phyloP scores from a whole-genome alignment of 1,140 invertebrate genomes.

The Chrysoperla carnea region DNA sequence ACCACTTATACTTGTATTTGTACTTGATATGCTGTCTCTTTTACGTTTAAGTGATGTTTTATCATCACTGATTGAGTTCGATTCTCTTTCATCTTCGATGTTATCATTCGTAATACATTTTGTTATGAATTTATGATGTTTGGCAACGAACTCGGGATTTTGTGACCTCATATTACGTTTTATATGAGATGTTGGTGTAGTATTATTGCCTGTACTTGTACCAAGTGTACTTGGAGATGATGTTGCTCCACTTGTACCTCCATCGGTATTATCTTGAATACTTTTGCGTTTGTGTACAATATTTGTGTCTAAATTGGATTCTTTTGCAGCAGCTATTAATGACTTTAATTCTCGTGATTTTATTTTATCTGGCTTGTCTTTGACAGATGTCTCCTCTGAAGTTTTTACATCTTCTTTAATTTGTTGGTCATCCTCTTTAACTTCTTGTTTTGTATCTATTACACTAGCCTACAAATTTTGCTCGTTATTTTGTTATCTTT shows the following conservation, averaged over 20 bases:
- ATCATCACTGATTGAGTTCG: constrained; percentile 12
- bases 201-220: constrained; percentile 1
- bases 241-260: constrained; percentile 1
- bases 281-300: constrained; percentile 16
- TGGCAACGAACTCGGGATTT: constrained; percentile 36
- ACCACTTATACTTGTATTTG: constrained; percentile 8
- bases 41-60: constrained; percentile 17
- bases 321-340: constrained; percentile 16
- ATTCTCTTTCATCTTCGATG: constrained; percentile 13
- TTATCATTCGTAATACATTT: constrained; percentile 14
- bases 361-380: not conserved
- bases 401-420: too few relatives aligned
- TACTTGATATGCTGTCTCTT: not conserved
- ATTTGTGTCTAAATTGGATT: constrained; percentile 19
- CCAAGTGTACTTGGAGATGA: not conserved
- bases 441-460: too few relatives aligned
- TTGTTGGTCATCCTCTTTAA: too few relatives aligned
- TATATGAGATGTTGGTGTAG: not conserved
- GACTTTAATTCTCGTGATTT: constrained; percentile 14
- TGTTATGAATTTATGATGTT: constrained; percentile 32
- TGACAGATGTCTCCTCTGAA: not conserved
- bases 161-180: constrained; percentile 27
- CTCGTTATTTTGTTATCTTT: too few relatives aligned
- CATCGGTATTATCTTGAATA: constrained; percentile 5
- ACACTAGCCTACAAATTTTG: too few relatives aligned